Base-by-base conservation (phyloP, 2,888 invertebrate species). In the Cephus nigrinus region DNA sequence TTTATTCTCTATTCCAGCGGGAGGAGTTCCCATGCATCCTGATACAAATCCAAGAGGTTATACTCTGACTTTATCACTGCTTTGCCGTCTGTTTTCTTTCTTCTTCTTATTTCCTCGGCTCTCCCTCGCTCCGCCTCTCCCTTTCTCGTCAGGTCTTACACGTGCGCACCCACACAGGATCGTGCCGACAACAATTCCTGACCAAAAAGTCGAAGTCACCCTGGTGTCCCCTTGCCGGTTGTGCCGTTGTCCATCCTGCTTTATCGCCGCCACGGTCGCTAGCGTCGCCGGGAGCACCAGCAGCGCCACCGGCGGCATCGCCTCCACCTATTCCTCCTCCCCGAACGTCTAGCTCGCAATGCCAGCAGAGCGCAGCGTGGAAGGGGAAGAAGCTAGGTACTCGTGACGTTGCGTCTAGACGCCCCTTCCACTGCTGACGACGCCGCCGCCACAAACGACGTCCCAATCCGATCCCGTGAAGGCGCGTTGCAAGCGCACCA, bases 351-450 rank as follows among this genome's bases (percentile, higher is more conserved):
- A 40, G 40, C 40, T 40, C 15, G 40, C 40, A 40, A 40, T 40
- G 40, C 40, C 77, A 82, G 82, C 75, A 82, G 74, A 81, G 80
- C 75, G 79, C 79, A 80, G 76, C 71, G 32, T n/a, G 79, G 68
- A 36, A 33, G 73, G 75, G 83, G 84, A 75, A 83, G 83, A 83
- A 81, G 82, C 84, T 88, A 89, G 87, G 90, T 89, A 89, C 89
- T 89, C 88, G 90, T 90, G 90, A 90, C 90, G 90, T 90, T 89
- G 89, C 89, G 90, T 90, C 90, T 90, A 90, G 90, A 90, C 90
- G 88, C 90, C 90, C 90, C 90, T 87, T 90, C 90, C 87, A 90
- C 85, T 86, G 82, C 81, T 79, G 88, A 90, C 90, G 89, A 90
- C 87, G 82, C 81, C 84, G 82, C 81, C 80, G 77, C 81, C 84